Evolutionary conservation across 2,888 invertebrate species (phyloP).

Genomic region (Eubasilissa splendida): DNA sequence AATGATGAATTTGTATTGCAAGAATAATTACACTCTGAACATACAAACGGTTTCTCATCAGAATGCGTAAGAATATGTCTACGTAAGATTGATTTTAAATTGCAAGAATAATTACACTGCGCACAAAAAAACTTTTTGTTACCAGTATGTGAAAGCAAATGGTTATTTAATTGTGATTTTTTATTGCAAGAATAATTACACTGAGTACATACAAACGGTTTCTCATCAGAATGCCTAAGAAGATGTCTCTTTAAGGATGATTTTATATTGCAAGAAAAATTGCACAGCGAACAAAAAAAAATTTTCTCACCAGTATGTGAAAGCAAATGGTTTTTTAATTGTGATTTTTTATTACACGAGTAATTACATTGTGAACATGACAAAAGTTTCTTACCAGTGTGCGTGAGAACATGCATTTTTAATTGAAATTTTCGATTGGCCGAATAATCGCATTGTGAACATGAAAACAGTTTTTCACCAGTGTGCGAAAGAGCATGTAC

Average conservation of each 20-base stretch:
- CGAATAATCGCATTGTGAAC: conserved; percentile 1
- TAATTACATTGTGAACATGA: conserved; percentile 29
- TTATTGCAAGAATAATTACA: background rate
- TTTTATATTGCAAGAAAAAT: background rate
- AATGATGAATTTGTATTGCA: background rate
- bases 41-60: background rate
- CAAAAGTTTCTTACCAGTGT: conserved; percentile 27
- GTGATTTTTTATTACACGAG: background rate
- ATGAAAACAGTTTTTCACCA: conserved; percentile 35
- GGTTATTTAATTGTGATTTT: too few relatives aligned
- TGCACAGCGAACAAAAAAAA: conserved; percentile 1
- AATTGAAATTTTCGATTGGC: background rate
- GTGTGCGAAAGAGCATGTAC: too few relatives aligned
- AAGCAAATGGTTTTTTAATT: background rate
- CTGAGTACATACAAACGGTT: background rate
- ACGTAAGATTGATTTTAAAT: background rate
- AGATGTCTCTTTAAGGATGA: background rate
- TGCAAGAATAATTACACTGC: too few relatives aligned
- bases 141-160: too few relatives aligned
- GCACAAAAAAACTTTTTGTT: too few relatives aligned
- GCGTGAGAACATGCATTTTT: conserved; percentile 25
- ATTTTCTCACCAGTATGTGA: too few relatives aligned
- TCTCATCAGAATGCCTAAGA: background rate
- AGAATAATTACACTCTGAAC: background rate
- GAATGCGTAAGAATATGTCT: background rate